Percentiles rank a stretch among this genome's conserved stretches.
Evolutionary conservation across 2,797 vertebrate genomes (phyloP).

Genomic region (Cyclura pinguis): DNA sequence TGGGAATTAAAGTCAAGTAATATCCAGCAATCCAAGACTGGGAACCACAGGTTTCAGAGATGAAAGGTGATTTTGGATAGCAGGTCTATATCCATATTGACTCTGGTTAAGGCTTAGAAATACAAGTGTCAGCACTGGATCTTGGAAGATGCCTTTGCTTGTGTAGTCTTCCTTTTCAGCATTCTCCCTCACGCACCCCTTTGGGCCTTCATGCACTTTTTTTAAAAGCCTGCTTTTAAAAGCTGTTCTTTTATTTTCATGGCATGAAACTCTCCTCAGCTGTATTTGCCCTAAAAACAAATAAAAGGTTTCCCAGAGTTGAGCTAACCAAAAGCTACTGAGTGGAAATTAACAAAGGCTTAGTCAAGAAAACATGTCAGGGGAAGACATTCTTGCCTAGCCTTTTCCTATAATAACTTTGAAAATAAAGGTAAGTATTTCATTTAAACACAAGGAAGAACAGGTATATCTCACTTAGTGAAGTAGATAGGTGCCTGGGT

Average conservation of each 20-base stretch:
- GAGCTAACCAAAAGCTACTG: neutral
- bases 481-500: too few species aligned
- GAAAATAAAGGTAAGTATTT: neutral
- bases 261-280: neutral
- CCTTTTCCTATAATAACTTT: neutral
- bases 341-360: neutral
- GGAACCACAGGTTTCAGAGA: neutral
- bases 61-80: neutral
- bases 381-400: neutral
- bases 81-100: too few species aligned
- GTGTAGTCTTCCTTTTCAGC: neutral
- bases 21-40: neutral
- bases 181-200: neutral
- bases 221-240: neutral
- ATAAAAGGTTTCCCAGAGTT: neutral
- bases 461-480: too few species aligned
- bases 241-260: neutral
- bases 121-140: neutral
- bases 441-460: neutral
- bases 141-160: conserved; percentile 1
- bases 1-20: neutral
- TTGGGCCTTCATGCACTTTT: neutral
- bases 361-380: neutral
- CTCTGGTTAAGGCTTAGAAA: neutral
- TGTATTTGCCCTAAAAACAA: conserved; percentile 6